A percentile compares a stretch with the other conserved stretches of the same genome.
These are phyloP conservation scores for Petroica traversi DNA, from an alignment of 2,113 vertebrate genomes.

Conservation along the genomic window DNA sequence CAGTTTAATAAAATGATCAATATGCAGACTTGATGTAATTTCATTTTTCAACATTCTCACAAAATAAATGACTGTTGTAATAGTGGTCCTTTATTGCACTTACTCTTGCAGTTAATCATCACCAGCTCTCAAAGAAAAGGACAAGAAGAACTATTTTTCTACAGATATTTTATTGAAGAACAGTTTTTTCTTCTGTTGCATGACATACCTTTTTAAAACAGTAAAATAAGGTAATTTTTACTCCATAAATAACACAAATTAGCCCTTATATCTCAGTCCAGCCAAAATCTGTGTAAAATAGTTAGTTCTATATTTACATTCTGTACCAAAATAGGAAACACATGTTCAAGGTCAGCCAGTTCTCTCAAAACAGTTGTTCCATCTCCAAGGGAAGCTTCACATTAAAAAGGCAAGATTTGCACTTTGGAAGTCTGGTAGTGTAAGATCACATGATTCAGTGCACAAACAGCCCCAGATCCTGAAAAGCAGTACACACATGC, in stretches of 20 bases:
- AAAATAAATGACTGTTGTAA: background rate
- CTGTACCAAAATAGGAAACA: slow-evolving; percentile 25
- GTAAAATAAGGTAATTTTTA: slow-evolving; percentile 12
- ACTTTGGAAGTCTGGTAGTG: background rate
- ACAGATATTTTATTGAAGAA: slow-evolving; percentile 52
- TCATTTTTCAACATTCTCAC: background rate
- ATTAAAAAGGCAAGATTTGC: background rate
- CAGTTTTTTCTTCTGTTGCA: background rate
- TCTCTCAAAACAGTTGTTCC: background rate
- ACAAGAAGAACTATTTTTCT: background rate
- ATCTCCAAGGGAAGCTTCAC: slow-evolving; percentile 25
- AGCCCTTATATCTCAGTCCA: slow-evolving; percentile 57
- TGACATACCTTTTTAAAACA: background rate
- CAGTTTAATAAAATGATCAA: background rate
- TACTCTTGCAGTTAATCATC: background rate
- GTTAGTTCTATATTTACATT: slow-evolving; percentile 43
- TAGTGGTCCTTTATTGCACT: background rate
- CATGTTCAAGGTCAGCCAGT: slow-evolving; percentile 4
- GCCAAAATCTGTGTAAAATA: slow-evolving; percentile 62
- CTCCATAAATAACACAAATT: slow-evolving; percentile 64
- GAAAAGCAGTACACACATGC: background rate
- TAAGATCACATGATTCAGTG: background rate
- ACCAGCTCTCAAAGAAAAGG: background rate
- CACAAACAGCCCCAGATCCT: background rate
- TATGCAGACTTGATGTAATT: background rate